phyloP scores from a whole-genome alignment of 1,140 invertebrate species.

The Planococcus citri region DNA sequence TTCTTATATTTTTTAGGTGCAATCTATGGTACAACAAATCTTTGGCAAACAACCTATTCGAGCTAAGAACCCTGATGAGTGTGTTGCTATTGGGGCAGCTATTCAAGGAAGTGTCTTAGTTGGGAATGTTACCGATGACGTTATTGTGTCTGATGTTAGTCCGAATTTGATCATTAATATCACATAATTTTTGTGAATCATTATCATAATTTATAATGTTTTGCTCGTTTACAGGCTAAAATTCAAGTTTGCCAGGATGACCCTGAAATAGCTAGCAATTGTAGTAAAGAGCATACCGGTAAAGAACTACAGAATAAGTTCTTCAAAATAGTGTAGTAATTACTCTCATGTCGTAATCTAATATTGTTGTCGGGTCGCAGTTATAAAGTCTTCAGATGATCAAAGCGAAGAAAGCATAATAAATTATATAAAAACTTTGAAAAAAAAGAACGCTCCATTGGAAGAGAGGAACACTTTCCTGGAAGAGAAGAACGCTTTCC shows the following conservation, averaged over 20 bases:
- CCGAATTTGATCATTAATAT: too few relatives aligned
- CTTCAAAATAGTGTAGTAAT: too few relatives aligned
- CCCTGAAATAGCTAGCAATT: conserved; percentile 89
- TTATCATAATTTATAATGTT: neutral
- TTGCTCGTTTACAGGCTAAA: conserved; percentile 53
- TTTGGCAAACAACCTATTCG: conserved; percentile 85
- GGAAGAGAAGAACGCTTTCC: too few relatives aligned
- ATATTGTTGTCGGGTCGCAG: too few relatives aligned
- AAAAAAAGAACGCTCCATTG: too few relatives aligned
- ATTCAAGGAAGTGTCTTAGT: conserved; percentile 92
- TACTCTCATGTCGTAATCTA: too few relatives aligned
- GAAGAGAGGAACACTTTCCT: too few relatives aligned
- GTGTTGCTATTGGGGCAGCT: conserved; percentile 92
- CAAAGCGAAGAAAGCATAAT: too few relatives aligned
- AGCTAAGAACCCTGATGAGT: conserved; percentile 94
- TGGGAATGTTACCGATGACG: conserved; percentile 94
- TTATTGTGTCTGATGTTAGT: conserved; percentile 86
- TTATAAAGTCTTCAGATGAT: too few relatives aligned
- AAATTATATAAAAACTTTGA: too few relatives aligned
- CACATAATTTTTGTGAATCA: too few relatives aligned
- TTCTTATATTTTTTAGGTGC: conserved; percentile 44
- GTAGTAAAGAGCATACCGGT: conserved; percentile 94
- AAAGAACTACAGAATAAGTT: too few relatives aligned
- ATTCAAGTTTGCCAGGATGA: conserved; percentile 95
- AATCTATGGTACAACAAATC: conserved; percentile 85